Base-by-base conservation (phyloP, 2,888 invertebrate genomes). In the Melangyna quadrimaculata region DNA sequence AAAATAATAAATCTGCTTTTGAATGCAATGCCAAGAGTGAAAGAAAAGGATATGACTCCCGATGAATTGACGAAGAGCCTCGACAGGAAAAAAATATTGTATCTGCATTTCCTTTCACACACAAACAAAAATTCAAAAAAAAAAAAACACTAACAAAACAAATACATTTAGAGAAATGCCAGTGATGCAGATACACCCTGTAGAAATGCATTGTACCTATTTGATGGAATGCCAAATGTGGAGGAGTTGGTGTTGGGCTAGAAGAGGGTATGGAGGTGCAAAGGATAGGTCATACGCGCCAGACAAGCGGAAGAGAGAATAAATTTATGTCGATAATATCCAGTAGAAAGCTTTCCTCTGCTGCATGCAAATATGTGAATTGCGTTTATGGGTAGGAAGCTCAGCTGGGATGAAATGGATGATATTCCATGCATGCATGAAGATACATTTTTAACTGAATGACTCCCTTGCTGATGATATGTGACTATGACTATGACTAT, bases 361-460 rank as follows among this genome's bases (percentile, higher is more conserved):
- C 48, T 37, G 53, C 29, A 78, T 78, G 72, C 67, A 78, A 73
- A 78, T 78, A 78, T 78, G 55, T 61, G 59, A 57, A 75, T 55
- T 69, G 71, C 65, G 70, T 79, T 84, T 59, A 79, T 40, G 71
- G 48, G 79, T 71, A 67, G 48, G 79, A 67, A 67, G 70, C 74
- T 79, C 74, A 70, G 63, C 55, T 59, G 78, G 63, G 63, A 73
- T 74, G 71, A 79, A 71, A 79, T 59, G 63, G 63, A 79, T 70
- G 70, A 79, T 79, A 74, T 69, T 45, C 72, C 71, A 37, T 77
- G 75, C 71, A 75, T 78, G 59, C 59, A 74, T 61, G 65, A 72
- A 57, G 84, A 72, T 84, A 75, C 57, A 75, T 79, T 67, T 84
- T 75, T 84, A 79, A 75, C 79, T 67, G 67, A 72, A 84, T 72